Evolutionary conservation across 2,888 invertebrate genomes (phyloP).

Genomic region (Lydus trimaculatus): DNA sequence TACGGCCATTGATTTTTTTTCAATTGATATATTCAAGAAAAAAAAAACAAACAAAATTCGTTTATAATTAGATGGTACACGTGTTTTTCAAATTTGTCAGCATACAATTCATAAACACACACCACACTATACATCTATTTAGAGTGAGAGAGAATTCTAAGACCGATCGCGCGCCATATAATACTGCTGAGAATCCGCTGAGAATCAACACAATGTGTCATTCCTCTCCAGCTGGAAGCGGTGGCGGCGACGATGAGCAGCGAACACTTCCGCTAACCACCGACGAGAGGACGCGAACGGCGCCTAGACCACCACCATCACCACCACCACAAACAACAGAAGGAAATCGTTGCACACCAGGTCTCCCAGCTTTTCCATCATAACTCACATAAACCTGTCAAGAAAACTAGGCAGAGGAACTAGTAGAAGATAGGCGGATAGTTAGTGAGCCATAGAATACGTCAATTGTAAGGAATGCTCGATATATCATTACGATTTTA

Average conservation of each 20-base stretch:
- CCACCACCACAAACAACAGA: slow-evolving; percentile 15
- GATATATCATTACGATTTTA: too few relatives aligned
- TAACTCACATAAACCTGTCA: background rate
- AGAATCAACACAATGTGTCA: slow-evolving; percentile 36
- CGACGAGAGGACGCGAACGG: slow-evolving; percentile 20
- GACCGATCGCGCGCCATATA: slow-evolving; percentile 28
- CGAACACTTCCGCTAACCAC: slow-evolving; percentile 33
- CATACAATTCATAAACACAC: background rate
- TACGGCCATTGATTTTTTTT: background rate
- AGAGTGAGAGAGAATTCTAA: background rate
- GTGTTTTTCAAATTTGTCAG: background rate
- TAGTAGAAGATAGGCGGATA: background rate
- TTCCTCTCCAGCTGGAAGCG: slow-evolving; percentile 32
- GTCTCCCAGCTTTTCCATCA: background rate
- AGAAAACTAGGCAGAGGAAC: background rate
- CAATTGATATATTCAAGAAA: background rate
- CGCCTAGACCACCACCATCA: slow-evolving; percentile 19
- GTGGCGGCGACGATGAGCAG: slow-evolving; percentile 26
- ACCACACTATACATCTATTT: background rate
- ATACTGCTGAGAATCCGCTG: slow-evolving; percentile 1
- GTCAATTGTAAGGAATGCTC: too few relatives aligned
- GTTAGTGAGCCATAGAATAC: too few relatives aligned
- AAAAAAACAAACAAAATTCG: background rate
- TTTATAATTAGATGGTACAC: background rate
- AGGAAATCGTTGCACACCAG: background rate